Conservation (phyloP, 2,888 invertebrate genomes). For the Athalia cordata region DNA sequence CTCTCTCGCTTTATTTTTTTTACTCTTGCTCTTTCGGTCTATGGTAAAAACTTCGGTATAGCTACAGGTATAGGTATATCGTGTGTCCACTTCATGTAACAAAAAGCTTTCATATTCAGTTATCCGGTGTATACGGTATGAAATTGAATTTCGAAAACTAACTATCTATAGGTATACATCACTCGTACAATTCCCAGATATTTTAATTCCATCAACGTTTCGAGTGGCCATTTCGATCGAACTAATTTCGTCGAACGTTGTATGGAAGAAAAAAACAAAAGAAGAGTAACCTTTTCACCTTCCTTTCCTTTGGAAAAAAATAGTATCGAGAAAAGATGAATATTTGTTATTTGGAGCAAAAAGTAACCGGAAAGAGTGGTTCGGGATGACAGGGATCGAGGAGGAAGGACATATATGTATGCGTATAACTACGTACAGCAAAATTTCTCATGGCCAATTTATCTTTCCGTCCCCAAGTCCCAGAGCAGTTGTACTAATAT, state of each 20-base stretch:
- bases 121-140: slow-evolving; percentile 12
- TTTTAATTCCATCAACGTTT: no score
- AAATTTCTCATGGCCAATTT: slow-evolving; percentile 1
- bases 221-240: not conserved
- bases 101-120: no score
- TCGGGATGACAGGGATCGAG: no score
- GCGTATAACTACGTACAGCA: not conserved
- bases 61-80: not conserved
- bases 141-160: slow-evolving; percentile 28
- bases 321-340: not conserved
- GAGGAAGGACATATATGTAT: no score
- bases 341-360: not conserved
- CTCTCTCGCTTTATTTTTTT: not conserved
- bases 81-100: not conserved
- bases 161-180: no score
- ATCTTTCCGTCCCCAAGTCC: slow-evolving; percentile 4
- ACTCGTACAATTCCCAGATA: no score
- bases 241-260: not conserved
- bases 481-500: slow-evolving; percentile 10
- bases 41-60: not conserved
- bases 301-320: no score
- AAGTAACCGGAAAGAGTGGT: not conserved
- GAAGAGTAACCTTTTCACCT: no score
- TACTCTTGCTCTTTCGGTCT: slow-evolving; percentile 15
- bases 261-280: no score